Evolutionary conservation across 2,797 vertebrate genomes (phyloP), one percentile per base, ranked within the genome.

Genomic region (Cuculus canorus): DNA sequence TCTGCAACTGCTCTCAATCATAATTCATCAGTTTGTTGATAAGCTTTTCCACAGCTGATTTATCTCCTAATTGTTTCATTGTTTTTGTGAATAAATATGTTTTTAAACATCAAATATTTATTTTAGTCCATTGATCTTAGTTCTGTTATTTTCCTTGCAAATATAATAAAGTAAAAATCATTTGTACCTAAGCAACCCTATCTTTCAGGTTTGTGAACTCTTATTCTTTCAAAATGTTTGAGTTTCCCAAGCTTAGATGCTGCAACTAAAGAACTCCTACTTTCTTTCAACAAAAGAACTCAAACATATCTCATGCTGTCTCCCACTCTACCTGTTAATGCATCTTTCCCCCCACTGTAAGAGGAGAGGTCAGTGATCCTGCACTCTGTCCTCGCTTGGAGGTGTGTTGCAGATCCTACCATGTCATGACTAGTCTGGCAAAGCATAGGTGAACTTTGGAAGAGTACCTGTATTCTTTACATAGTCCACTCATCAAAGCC

Each of bases 81-180:
- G 66, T 69, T 88, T 89, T 72, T 86, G 43, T 84, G 66, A 35
- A 95, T 83, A 5, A 54, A 19, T 91, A 91, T 72, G 54, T 69
- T 95, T 96, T 76, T 73, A 93, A 88, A 84, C 28, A 56, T 35
- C 35, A 71, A n/a, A 33, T 88, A 83, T 54, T 41, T 90, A 43
- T 91, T 93, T 92, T 53, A 81, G 54, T 43, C 33, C 56, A 59
- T 47, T 86, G 70, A 77, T 85, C 66, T 70, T 39, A 56, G 35
- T 81, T 63, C 52, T 90, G 60, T 69, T 94, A 59, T 63, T 95
- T 88, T 63, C n/a, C 68, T 94, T 92, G 56, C 52, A 88, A 90
- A 88, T n/a, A 23, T 60, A 84, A 90, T 82, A 71, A 92, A 79
- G 56, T 27, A 66, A 90, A 90, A 91, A 86, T 72, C 30, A 27